Evolutionary conservation across 30 jellyfish, hydroid and myxozoan species (phyloP).

Genomic region (Aurelia aurita): DNA sequence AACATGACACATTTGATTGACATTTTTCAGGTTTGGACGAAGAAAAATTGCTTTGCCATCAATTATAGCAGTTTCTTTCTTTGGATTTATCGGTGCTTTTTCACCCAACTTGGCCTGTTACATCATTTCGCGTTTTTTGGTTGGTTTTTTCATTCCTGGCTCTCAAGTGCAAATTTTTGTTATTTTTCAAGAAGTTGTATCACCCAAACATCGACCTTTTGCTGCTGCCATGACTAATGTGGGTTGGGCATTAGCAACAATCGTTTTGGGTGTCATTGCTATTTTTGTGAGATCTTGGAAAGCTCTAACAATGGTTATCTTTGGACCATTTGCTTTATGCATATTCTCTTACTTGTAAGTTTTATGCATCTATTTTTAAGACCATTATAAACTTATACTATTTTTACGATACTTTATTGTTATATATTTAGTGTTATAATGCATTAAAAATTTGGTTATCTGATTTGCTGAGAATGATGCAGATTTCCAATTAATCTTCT

Average conservation of each 20-base stretch:
- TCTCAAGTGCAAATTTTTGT: slow-evolving; percentile 43
- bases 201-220: slow-evolving; percentile 62
- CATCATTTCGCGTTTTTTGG: slow-evolving; percentile 15
- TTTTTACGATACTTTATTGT: background rate
- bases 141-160: slow-evolving; percentile 83
- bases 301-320: slow-evolving; percentile 12
- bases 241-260: slow-evolving; percentile 21
- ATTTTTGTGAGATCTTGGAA: slow-evolving; percentile 63
- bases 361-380: background rate
- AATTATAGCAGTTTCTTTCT: background rate
- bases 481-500: too few relatives aligned
- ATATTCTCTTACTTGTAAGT: slow-evolving; percentile 23
- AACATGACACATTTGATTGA: too few relatives aligned
- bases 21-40: slow-evolving; percentile 63
- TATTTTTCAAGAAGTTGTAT: slow-evolving; percentile 48
- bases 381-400: background rate
- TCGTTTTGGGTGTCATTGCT: slow-evolving; percentile 60
- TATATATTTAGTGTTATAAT: too few relatives aligned
- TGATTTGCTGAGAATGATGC: too few relatives aligned
- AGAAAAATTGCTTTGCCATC: slow-evolving; percentile 39
- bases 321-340: slow-evolving; percentile 58
- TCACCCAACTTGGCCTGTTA: slow-evolving; percentile 22
- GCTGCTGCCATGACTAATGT: slow-evolving; percentile 50
- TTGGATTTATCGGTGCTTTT: slow-evolving; percentile 58
- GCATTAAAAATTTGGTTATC: too few relatives aligned